A percentile compares a stretch with the other conserved stretches of the same genome.
Evolutionary conservation across 1,140 invertebrate genomes (phyloP).

Genomic region (Harpegnathos saltator): DNA sequence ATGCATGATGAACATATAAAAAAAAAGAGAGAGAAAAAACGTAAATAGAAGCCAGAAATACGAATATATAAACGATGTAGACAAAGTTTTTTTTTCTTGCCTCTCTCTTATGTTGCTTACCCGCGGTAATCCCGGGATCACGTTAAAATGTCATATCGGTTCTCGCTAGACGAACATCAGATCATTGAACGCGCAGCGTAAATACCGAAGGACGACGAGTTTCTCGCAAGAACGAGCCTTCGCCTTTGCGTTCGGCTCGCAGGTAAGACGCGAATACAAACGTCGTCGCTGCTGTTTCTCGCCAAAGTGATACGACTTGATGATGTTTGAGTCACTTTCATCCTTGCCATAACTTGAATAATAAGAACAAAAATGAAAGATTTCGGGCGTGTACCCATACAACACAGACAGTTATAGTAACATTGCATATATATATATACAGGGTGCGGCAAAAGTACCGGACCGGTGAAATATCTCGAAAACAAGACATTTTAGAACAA

Average conservation of each 20-base stretch:
- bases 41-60: constrained; percentile 3
- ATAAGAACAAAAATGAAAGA: not conserved
- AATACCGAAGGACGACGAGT: constrained; percentile 30
- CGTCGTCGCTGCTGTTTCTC: not conserved
- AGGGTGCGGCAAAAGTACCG: no score
- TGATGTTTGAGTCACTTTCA: not conserved
- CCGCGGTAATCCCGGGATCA: not conserved
- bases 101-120: not conserved
- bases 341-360: not conserved
- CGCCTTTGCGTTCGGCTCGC: not conserved
- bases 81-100: not conserved
- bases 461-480: no score
- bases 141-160: not conserved
- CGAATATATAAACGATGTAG: not conserved
- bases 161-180: not conserved
- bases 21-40: not conserved
- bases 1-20: not conserved
- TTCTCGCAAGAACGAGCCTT: not conserved
- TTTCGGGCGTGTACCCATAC: no score
- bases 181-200: constrained; percentile 26
- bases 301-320: not conserved
- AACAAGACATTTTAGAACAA: no score
- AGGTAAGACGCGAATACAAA: constrained; percentile 11
- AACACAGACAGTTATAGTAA: no score
- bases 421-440: no score